Evolutionary conservation across 2,797 vertebrate species (phyloP).

Genomic region (Esox masquinongy): DNA sequence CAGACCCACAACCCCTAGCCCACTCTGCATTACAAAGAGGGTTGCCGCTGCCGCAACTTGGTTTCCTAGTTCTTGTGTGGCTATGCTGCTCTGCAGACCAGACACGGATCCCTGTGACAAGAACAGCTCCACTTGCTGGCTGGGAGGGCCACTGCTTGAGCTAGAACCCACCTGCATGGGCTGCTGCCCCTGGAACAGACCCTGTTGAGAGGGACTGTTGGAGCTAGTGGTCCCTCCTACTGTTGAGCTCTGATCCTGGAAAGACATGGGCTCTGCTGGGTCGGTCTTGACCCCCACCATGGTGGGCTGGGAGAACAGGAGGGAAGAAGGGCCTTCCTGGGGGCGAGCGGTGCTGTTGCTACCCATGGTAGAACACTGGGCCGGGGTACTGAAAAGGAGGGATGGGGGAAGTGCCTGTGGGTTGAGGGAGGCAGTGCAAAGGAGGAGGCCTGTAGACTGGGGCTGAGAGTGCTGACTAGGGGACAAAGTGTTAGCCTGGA

Average conservation of each 20-base stretch:
- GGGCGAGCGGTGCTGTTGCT: conserved; percentile 77
- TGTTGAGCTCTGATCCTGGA: conserved; percentile 87
- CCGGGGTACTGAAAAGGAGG: conserved; percentile 83
- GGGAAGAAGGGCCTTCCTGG: conserved; percentile 73
- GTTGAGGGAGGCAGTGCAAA: conserved; percentile 83
- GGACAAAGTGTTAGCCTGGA: conserved; percentile 69
- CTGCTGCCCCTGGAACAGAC: conserved; percentile 90
- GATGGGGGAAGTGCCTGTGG: conserved; percentile 74
- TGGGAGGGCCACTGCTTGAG: conserved; percentile 80
- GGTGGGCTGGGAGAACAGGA: conserved; percentile 78
- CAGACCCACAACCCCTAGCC: conserved; percentile 78
- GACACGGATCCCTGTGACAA: conserved; percentile 91
- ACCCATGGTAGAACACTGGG: conserved; percentile 68
- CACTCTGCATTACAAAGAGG: conserved; percentile 87
- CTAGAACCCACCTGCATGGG: conserved; percentile 93
- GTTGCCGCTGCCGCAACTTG: conserved; percentile 75
- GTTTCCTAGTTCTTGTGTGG: conserved; percentile 86
- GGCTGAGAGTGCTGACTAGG: conserved; percentile 71
- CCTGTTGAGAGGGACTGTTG: conserved; percentile 71
- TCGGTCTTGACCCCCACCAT: conserved; percentile 77
- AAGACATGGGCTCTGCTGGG: conserved; percentile 89
- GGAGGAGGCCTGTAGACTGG: conserved; percentile 84
- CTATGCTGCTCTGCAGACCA: conserved; percentile 85
- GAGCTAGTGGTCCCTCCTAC: conserved; percentile 65
- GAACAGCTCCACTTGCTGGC: conserved; percentile 89